Conservation (phyloP, 1,140 invertebrate species). For the Goniozus legneri region DNA sequence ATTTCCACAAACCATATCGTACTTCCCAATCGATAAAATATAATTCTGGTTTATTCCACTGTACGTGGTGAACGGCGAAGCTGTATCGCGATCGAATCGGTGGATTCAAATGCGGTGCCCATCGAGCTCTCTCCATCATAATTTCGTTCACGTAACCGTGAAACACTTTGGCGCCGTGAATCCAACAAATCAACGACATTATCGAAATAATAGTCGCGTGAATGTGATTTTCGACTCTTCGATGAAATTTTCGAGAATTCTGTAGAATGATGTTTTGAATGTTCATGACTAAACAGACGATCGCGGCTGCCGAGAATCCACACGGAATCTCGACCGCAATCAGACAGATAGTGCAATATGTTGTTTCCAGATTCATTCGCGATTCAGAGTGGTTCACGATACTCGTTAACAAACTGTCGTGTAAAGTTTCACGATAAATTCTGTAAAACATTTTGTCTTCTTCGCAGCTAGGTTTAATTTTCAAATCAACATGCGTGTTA, state of each 20-base stretch:
- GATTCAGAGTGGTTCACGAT: slow-evolving; percentile 47
- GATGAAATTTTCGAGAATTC: slow-evolving; percentile 21
- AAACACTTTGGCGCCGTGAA: slow-evolving; percentile 57
- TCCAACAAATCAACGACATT: slow-evolving; percentile 60
- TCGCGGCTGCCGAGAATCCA: slow-evolving; percentile 56
- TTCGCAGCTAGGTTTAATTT: slow-evolving; percentile 33
- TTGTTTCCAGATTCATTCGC: slow-evolving; percentile 52
- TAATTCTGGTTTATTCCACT: slow-evolving; percentile 60
- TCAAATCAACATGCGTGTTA: slow-evolving; percentile 45
- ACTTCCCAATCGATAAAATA: slow-evolving; percentile 64
- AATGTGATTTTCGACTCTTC: slow-evolving; percentile 49
- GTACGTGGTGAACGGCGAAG: slow-evolving; percentile 55
- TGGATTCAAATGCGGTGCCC: slow-evolving; percentile 62
- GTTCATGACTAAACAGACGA: slow-evolving; percentile 57
- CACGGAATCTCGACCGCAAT: slow-evolving; percentile 59
- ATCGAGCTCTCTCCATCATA: slow-evolving; percentile 54
- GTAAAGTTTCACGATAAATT: slow-evolving; percentile 51
- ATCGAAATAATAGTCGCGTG: slow-evolving; percentile 58
- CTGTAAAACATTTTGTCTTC: slow-evolving; percentile 55
- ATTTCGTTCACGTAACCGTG: slow-evolving; percentile 58
- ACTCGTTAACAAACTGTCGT: slow-evolving; percentile 51
- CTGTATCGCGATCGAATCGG: slow-evolving; percentile 55
- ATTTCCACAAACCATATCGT: slow-evolving; percentile 61
- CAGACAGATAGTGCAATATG: slow-evolving; percentile 56
- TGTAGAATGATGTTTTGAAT: slow-evolving; percentile 55